Percentiles rank a stretch among this genome's conserved stretches.
Evolutionary conservation across 2,113 vertebrate genomes (phyloP).

Genomic region (Lutjanus erythropterus): DNA sequence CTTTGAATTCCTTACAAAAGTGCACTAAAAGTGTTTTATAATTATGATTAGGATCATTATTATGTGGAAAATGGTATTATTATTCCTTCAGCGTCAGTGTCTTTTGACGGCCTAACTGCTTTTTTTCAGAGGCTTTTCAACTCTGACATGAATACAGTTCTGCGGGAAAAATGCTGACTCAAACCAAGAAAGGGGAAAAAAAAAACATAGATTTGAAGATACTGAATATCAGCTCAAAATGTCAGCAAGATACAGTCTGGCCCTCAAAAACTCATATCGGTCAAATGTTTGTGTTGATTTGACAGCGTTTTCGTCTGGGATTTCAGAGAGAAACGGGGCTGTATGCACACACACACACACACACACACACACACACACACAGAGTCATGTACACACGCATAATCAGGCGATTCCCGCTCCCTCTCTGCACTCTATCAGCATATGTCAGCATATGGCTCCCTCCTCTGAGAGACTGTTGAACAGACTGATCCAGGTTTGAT

Average conservation of each 20-base stretch:
- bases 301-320: constrained; percentile 36
- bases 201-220: constrained; percentile 20
- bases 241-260: neutral
- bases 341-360: constrained; percentile 16
- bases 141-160: constrained; percentile 10
- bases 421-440: constrained; percentile 52
- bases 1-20: constrained; percentile 27
- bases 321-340: constrained; percentile 5
- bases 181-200: neutral
- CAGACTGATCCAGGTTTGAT: constrained; percentile 71
- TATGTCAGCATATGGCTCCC: constrained; percentile 75
- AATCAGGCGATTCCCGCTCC: constrained; percentile 45
- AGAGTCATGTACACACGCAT: constrained; percentile 21
- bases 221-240: constrained; percentile 21
- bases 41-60: constrained; percentile 41
- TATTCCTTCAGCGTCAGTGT: constrained; percentile 17
- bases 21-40: constrained; percentile 36
- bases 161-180: constrained; percentile 27
- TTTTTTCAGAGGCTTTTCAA: constrained; percentile 27
- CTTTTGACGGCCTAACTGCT: constrained; percentile 28
- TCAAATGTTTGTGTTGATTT: constrained; percentile 45
- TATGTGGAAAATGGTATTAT: constrained; percentile 39
- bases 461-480: constrained; percentile 67
- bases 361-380: constrained; percentile 29
- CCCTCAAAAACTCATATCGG: constrained; percentile 8